Evolutionary conservation across 1,140 invertebrate species (phyloP), one percentile per base, ranked within the genome.

Genomic region (Spodoptera frugiperda): DNA sequence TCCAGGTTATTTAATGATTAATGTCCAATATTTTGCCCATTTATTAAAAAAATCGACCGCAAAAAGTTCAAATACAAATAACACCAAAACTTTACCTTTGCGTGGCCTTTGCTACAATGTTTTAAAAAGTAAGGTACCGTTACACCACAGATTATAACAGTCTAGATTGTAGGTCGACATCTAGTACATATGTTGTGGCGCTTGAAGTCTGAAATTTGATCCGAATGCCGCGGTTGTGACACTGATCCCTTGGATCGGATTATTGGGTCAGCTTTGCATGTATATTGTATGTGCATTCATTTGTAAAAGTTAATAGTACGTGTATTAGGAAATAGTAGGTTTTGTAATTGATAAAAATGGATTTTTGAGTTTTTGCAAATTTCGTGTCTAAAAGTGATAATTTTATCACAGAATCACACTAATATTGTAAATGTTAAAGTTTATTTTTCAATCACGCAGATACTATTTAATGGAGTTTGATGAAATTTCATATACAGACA

Each of bases 191-290:
- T 53, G 15, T 21, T 12, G 30, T 71, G 51, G 15, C 14, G 53
- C 51, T 25, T 39, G 57, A 59, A 39, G 44, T 48, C 48, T 57
- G 55, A 17, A 61, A 61, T n/a, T 30, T 49, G 71, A 73, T 12
- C 11, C 4, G 30, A 71, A 53, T 59, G 17, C 15, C 14, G 55
- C 44, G 44, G 71, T 59, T 61, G 55, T 49, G 55, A 61, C 46
- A 25, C 10, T 11, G 44, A 73, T 25, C 21, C 17, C 30, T 0
- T 10, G 11, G 10, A 33, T 17, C 30, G 10, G 15, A 19, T 55
- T 71, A 55, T 61, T 73, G 49, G 71, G 55, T 61, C 71, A 73
- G 19, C 54, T 30, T 49, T 46, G 46, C 15, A 12, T 53, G 30
- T 54, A 39, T 70, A 39, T 49, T 46, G 46, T 30, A 12, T 53